Base-by-base conservation (phyloP, 2,888 invertebrate species). In the Tuberolachnus salignus region DNA sequence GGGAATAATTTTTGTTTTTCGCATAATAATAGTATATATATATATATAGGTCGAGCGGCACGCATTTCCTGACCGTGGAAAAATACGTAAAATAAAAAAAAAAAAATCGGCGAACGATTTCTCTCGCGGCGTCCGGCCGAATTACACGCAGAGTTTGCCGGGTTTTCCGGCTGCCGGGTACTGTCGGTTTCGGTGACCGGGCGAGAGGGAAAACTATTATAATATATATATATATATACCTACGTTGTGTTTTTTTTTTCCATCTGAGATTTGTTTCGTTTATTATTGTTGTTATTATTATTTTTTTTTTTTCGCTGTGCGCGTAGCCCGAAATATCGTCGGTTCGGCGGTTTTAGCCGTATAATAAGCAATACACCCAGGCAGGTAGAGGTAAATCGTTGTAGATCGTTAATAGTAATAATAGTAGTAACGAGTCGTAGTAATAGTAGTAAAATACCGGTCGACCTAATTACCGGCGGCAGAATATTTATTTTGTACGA, bases 41-140 rank as follows among this genome's bases (percentile, higher is more conserved):
- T n/a, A 13, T 19, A 44, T 63, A 63, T 72, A 51, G 72, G 72
- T 72, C 61, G 34, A 14, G 57, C 51, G n/a, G 26, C 34, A 34
- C 26, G 57, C 61, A 72, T 73, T 73, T 63, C 51, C 63, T 73
- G 63, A 53, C 63, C 63, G 73, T 63, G 73, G 51, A 73, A 51
- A 46, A 51, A 72, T 16, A 51, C 19, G 14, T 10, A 14, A 19
- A 16, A 16, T n/a, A 42, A 21, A 63, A 71, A 44, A 59, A 71
- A 59, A 71, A 57, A 34, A 34, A 34, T 34, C 34, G 34, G 19
- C 63, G 72, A 72, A 16, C 63, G 72, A 72, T 72, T 72, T 72
- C 72, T 72, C 49, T 72, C 19, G 19, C 14, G 34, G 4, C 16
- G 3, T 10, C 16, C 13, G 34, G 34, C 9, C 23, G 57, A 70